Base-by-base conservation (phyloP, 2,888 invertebrate species). In the Netelia melanura region DNA sequence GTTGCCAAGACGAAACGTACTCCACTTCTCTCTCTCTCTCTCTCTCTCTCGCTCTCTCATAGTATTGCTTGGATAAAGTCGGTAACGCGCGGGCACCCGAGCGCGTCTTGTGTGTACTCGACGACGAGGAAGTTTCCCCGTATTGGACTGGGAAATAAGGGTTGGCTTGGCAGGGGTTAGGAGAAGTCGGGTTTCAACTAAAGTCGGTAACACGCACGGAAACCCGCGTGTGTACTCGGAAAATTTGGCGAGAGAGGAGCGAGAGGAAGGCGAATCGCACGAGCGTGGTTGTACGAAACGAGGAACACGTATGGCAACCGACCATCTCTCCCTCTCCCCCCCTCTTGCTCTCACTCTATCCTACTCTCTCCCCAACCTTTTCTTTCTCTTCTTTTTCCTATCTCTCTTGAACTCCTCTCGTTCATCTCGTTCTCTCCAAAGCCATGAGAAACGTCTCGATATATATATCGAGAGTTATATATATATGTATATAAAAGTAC, bases 191-290 rank as follows among this genome's bases (percentile, higher is more conserved):
- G 65, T 71, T 67, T 80, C 44, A 61, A 61, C 61, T 52, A 56
- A 72, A 72, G 71, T 80, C n/a, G 65, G 71, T 75, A 71, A 84
- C 78, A 74, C 64, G 68, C 43, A n/a, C 25, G 62, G 58, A 67
- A 72, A 17, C 58, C 67, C 72, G 72, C 43, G 61, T 61, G n/a
- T 81, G 58, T 74, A 61, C 78, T 70, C 48, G 74, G 25, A 56
- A 72, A 84, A 75, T 81, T 84, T 74, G 17, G 62, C 62, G 68
- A 77, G 64, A 25, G 58, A 58, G 23, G 17, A 64, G 38, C 48
- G 48, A 30, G 65, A 75, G 52, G 11, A 11, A 71, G 80, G 52
- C 23, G 80, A 76, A 80, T 84, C 44, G 71, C 48, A 52, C 72
- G 30, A 72, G 67, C 54, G 54, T 67, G 72, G 74, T 82, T 77